Evolutionary conservation across 2,797 vertebrate species (phyloP).

Genomic region (Ctenopoma kingsleyae): DNA sequence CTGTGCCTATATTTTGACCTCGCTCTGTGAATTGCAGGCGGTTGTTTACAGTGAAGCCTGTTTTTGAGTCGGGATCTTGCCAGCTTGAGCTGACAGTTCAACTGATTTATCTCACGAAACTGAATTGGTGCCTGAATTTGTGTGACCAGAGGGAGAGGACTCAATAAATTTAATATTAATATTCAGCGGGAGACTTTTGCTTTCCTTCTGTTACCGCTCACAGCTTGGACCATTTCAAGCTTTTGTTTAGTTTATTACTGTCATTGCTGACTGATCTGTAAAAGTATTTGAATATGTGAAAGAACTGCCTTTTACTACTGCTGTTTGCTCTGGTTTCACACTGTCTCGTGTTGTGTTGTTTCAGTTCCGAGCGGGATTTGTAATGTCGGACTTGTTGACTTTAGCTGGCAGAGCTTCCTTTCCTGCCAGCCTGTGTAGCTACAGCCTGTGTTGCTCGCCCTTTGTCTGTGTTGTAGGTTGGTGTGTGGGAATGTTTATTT

Average conservation of each 20-base stretch:
- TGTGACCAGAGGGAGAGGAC: neutral
- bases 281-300: neutral
- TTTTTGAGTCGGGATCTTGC: constrained; percentile 56
- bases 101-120: constrained; percentile 19
- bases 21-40: constrained; percentile 47
- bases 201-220: constrained; percentile 27
- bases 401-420: constrained; percentile 58
- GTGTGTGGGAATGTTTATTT: constrained; percentile 10
- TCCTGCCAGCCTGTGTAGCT: constrained; percentile 38
- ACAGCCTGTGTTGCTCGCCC: constrained; percentile 7
- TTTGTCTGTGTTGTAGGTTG: constrained; percentile 39
- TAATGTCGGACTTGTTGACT: constrained; percentile 61
- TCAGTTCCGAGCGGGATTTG: constrained; percentile 40
- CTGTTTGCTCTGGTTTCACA: constrained; percentile 10
- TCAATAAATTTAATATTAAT: constrained; percentile 13
- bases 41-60: constrained; percentile 66
- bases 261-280: too few relatives aligned
- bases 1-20: constrained; percentile 72
- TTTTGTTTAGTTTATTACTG: constrained; percentile 4
- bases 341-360: constrained; percentile 13
- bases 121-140: constrained; percentile 14
- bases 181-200: constrained; percentile 11
- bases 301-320: constrained; percentile 5
- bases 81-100: constrained; percentile 24
- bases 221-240: constrained; percentile 8